These are phyloP conservation scores for Tachina grossa DNA, from an alignment of 2,888 invertebrate species.

Conservation along the genomic window DNA sequence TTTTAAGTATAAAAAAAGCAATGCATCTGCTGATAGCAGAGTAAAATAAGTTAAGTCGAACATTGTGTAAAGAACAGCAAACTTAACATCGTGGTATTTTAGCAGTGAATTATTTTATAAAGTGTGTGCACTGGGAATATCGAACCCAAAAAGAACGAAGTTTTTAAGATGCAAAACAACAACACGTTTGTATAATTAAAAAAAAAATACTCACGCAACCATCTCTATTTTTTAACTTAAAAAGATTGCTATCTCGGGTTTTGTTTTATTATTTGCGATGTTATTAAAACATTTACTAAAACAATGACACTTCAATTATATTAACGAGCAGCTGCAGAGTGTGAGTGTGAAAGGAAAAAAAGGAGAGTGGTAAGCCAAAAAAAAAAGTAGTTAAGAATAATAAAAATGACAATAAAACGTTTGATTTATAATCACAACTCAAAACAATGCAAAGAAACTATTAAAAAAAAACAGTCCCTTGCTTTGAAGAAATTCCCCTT, in stretches of 20 bases:
- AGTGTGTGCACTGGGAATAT: too few relatives aligned
- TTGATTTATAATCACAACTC: conserved; percentile 40
- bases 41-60: too few relatives aligned
- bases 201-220: neutral
- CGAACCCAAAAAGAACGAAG: too few relatives aligned
- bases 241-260: neutral
- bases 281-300: conserved; percentile 64
- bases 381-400: neutral
- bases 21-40: too few relatives aligned
- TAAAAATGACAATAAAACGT: conserved; percentile 57
- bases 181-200: neutral
- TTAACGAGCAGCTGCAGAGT: conserved; percentile 4
- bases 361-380: neutral
- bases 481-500: too few relatives aligned
- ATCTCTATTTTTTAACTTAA: conserved; percentile 24
- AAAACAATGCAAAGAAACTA: neutral
- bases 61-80: too few relatives aligned
- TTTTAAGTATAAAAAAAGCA: too few relatives aligned
- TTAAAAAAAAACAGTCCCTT: neutral
- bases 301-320: conserved; percentile 65
- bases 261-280: conserved; percentile 4
- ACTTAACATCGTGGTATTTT: too few relatives aligned
- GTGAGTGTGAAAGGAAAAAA: neutral
- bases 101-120: too few relatives aligned
- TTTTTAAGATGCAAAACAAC: neutral